Base-by-base conservation (phyloP, 2,888 invertebrate genomes). In the Alitta virens region DNA sequence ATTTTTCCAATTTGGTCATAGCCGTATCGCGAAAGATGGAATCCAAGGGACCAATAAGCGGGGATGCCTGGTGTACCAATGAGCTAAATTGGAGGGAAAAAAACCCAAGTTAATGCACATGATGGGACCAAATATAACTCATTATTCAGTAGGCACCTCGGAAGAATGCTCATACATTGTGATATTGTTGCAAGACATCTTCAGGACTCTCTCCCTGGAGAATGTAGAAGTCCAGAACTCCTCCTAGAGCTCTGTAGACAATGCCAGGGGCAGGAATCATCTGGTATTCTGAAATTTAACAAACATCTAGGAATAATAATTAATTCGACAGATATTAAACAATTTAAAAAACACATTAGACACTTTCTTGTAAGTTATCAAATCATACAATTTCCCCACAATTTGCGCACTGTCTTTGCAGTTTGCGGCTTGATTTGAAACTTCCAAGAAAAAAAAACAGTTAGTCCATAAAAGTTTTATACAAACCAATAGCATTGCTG, bases 41-140 rank as follows among this genome's bases (percentile, higher is more conserved):
- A 92, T 1, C 92, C 93, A 0, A 93, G 85, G 0, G 89, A 85
- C 92, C 92, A 93, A 77, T 90, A 91, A 0, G 92, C 91, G 0
- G 92, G 92, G 85, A 92, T 85, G 75, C 86, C 86, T 0, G 92
- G 91, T 64, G 85, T 83, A 0, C 91, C 91, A 9, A 92, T 85
- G 2, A 67, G 56, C 64, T 64, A 54, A 40, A 62, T 33, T 5
- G 33, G 33, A 12, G n/a, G n/a, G n/a, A n/a, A n/a, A n/a, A n/a
- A n/a, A n/a, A n/a, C n/a, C n/a, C n/a, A n/a, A n/a, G n/a, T n/a
- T n/a, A n/a, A n/a, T n/a, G n/a, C n/a, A n/a, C n/a, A n/a, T n/a
- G n/a, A n/a, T n/a, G n/a, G n/a, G n/a, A n/a, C n/a, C n/a, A n/a
- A n/a, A n/a, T n/a, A n/a, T n/a, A n/a, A n/a, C n/a, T n/a, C n/a